These are phyloP conservation scores for Andrena hattorfiana DNA, from an alignment of 2,888 invertebrate species.

Conservation along the genomic window DNA sequence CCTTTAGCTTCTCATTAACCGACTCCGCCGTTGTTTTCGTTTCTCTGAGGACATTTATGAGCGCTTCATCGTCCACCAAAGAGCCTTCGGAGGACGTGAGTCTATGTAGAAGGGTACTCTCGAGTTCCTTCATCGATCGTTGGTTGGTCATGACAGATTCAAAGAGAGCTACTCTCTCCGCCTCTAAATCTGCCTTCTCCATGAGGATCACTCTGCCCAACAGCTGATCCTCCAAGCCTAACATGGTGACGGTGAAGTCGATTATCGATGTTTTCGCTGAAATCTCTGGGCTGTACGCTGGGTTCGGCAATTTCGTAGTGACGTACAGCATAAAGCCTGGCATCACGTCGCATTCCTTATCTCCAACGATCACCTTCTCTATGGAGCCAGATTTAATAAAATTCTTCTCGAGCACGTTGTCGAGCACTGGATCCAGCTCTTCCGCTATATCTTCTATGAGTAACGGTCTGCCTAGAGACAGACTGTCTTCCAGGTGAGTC, in stretches of 20 bases:
- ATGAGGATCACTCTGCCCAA: constrained; percentile 97
- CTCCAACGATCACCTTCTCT: constrained; percentile 96
- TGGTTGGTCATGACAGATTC: constrained; percentile 99
- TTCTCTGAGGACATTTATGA: constrained; percentile 95
- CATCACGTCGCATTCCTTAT: constrained; percentile 99
- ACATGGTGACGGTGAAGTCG: constrained; percentile 98
- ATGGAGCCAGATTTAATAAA: constrained; percentile 99
- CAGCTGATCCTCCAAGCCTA: constrained; percentile 97
- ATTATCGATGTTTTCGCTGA: constrained; percentile 98
- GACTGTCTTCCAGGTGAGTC: constrained; percentile 94
- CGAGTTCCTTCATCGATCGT: constrained; percentile 97
- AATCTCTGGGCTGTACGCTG: constrained; percentile 98
- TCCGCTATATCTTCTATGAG: constrained; percentile 98
- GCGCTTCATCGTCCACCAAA: constrained; percentile 97
- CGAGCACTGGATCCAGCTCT: constrained; percentile 97
- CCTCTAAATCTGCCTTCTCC: constrained; percentile 98
- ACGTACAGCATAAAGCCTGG: constrained; percentile 98
- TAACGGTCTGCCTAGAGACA: constrained; percentile 94
- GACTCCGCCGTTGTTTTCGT: constrained; percentile 95
- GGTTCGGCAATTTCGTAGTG: constrained; percentile 98
- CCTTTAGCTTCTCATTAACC: constrained; percentile 96
- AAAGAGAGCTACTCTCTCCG: constrained; percentile 96
- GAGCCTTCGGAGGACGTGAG: constrained; percentile 97
- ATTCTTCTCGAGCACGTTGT: constrained; percentile 98
- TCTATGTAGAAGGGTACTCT: constrained; percentile 95